Evolutionary conservation across 2,888 invertebrate species (phyloP), one percentile per base, ranked within the genome.

Genomic region (Apotomis turbidana): DNA sequence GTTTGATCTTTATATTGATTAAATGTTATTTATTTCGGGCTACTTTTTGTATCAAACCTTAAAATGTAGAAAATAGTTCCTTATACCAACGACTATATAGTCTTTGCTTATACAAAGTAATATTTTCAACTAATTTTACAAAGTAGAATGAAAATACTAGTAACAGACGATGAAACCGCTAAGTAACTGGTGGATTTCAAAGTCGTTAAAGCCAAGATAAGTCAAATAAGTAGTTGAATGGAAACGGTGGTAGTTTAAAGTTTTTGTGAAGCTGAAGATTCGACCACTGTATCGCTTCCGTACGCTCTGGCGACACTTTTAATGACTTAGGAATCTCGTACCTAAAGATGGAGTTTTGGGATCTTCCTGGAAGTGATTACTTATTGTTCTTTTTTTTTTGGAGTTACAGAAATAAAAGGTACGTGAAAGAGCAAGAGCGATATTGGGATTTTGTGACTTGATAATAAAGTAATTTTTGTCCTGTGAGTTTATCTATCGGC

Each of bases 231-330:
- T 85, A 82, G 79, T 78, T 79, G 82, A 83, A 83, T 82, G 77
- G 80, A 86, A 87, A 85, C 86, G 86, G 86, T 85, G 83, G 83
- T 87, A 88, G 87, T 85, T 88, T 83, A 82, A 87, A 92, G 87
- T 90, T 90, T 86, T 85, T 86, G 89, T 90, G 89, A 88, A 87
- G 84, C 85, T 83, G 84, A 81, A 79, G 79, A 84, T 87, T 90
- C 89, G 85, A 88, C 90, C 87, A 89, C 85, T 90, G 86, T 85
- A 83, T 81, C 81, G 83, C 80, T 80, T 86, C 88, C 86, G 88
- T 86, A 87, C 90, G 90, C 89, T 90, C 81, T 86, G 85, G 84
- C 84, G 86, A 85, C 87, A 90, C 86, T 91, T 91, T 91, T 92
- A 92, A 92, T 92, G 90, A 91, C 90, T 91, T 68, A 4, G 67